Base-by-base conservation (phyloP, 2,888 invertebrate species). In the Caenorhabditis sinica region DNA sequence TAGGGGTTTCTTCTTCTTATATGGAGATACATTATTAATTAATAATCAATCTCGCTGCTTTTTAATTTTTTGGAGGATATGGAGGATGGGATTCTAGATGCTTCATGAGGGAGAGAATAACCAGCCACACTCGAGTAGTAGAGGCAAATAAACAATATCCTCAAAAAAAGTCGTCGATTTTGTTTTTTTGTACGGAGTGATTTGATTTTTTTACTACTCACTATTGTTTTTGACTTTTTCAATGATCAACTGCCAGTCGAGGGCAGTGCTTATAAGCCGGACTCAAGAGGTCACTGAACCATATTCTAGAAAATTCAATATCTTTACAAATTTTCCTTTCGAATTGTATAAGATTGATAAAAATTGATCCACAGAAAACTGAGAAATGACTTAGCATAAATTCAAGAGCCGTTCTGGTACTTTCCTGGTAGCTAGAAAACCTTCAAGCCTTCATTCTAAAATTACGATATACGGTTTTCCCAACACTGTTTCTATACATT, bases 61-160 rank as follows among this genome's bases (percentile, higher is more conserved):
- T 69, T 33, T 40, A 25, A n/a, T 49, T 49, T 20, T n/a, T 8
- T n/a, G 8, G n/a, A 49, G 20, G 15, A n/a, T 17, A n/a, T n/a
- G n/a, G n/a, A n/a, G n/a, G 28, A 36, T 13, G 20, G n/a, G 25
- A 33, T 23, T 65, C 51, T 45, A 65, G 65, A 45, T n/a, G 49
- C 0, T 51, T 13, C 9, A 17, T 68, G 28, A 9, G 33, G 36
- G 13, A 58, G 58, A 20, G 25, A 23, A 51, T 58, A 71, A 65
- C 66, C 75, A 76, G 68, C 60, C 76, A 75, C 73, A 63, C 68
- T 60, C 66, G 58, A 75, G 66, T 45, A 49, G 65, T 49, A 11
- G 49, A 49, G 30, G 66, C 76, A 71, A 79, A 72, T 63, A 71
- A 79, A 79, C 79, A 71, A 79, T 71, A 79, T 71, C 79, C 77